These are phyloP conservation scores for Peromyscus leucopus DNA, from an alignment of 2,113 vertebrate genomes.

Conservation along the genomic window DNA sequence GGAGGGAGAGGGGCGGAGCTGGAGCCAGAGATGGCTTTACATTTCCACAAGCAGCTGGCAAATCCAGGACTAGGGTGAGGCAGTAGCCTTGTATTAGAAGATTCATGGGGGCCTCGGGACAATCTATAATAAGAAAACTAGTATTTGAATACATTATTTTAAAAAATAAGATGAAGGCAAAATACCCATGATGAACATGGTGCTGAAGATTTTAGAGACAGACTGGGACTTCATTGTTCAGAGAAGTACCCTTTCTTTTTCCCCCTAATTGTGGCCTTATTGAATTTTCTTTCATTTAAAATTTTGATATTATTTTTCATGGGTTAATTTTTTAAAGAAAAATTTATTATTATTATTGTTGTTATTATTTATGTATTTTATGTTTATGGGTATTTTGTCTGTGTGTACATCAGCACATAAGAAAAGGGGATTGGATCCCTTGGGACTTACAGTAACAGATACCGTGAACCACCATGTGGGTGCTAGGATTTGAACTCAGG, in stretches of 20 bases:
- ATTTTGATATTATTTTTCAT: not conserved
- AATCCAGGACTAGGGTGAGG: not conserved
- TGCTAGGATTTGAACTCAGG: not conserved
- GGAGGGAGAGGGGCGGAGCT: not conserved
- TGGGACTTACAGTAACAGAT: not conserved
- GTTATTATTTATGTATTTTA: not conserved
- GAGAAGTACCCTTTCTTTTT: fast-evolving
- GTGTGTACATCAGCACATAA: not conserved
- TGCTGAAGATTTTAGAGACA: not conserved
- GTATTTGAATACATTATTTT: not conserved
- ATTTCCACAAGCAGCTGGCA: not conserved
- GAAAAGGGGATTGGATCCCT: not conserved
- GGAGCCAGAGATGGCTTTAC: fast-evolving
- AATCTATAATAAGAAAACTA: not conserved
- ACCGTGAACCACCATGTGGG: not conserved
- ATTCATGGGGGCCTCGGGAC: not conserved
- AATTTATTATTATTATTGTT: not conserved
- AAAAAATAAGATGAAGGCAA: not conserved
- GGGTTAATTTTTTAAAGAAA: not conserved
- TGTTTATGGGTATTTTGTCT: not conserved
- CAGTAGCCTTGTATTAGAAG: not conserved
- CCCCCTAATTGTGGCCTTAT: not conserved
- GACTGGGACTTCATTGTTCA: fast-evolving
- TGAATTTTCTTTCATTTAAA: not conserved
- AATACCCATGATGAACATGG: not conserved